phyloP scores from a whole-genome alignment of 2,888 invertebrate genomes.

The Baronia brevicornis region DNA sequence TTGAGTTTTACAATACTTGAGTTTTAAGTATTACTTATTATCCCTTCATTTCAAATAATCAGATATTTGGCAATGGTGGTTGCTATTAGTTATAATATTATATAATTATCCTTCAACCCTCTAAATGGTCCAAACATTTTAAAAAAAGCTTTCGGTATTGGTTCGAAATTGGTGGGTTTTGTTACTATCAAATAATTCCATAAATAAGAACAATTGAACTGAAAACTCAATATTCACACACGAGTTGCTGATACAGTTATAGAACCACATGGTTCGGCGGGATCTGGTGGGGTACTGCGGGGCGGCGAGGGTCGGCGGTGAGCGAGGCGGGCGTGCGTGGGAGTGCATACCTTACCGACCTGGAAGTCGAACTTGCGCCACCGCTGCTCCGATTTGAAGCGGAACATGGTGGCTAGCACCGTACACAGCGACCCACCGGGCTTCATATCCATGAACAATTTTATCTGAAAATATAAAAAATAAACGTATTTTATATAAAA shows the following conservation, averaged over 20 bases:
- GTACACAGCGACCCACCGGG: conserved; percentile 94
- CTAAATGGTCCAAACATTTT: too few species aligned
- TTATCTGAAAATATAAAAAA: conserved; percentile 78
- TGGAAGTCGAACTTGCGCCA: conserved; percentile 96
- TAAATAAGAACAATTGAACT: too few species aligned
- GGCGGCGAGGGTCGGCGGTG: conserved; percentile 44
- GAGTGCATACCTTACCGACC: conserved; percentile 83
- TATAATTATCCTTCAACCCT: too few species aligned
- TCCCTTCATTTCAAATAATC: too few species aligned
- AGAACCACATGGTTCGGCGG: conserved; percentile 16
- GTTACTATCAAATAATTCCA: too few species aligned
- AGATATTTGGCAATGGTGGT: too few species aligned
- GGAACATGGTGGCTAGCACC: conserved; percentile 94
- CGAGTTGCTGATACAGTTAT: conserved; percentile 15
- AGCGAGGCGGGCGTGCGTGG: conserved; percentile 53
- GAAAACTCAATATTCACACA: too few species aligned
- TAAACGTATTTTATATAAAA: background rate
- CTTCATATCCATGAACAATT: conserved; percentile 96
- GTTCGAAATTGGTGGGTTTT: too few species aligned
- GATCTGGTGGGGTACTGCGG: conserved; percentile 28
- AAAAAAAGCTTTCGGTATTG: too few species aligned
- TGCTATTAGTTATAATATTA: too few species aligned
- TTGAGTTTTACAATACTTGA: too few species aligned
- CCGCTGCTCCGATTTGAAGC: conserved; percentile 96
- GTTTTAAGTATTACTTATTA: too few species aligned